These are phyloP conservation scores for Gorsachius goisagi DNA, from an alignment of 2,113 vertebrate species.

Conservation along the genomic window DNA sequence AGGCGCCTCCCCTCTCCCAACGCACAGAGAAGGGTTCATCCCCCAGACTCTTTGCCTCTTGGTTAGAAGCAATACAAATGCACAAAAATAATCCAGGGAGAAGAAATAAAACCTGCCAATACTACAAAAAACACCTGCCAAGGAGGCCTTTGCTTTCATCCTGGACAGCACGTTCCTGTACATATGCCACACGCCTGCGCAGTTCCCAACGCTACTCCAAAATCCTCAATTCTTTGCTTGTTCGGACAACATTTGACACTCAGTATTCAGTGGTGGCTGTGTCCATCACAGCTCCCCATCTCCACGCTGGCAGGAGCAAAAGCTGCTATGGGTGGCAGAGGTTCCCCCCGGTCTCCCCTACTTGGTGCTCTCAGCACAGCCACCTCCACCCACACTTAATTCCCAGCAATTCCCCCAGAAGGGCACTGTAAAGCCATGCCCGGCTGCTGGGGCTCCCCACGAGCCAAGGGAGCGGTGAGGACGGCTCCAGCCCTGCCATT, in stretches of 20 bases:
- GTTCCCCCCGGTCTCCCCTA: fast-evolving
- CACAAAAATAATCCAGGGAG: not conserved
- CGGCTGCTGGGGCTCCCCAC: not conserved
- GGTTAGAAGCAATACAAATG: not conserved
- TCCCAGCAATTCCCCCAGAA: not conserved
- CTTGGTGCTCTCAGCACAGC: fast-evolving
- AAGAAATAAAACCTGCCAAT: not conserved
- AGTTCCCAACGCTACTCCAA: not conserved
- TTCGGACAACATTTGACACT: not conserved
- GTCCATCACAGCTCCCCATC: not conserved
- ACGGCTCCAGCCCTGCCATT: not conserved
- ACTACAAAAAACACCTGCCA: not conserved
- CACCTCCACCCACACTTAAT: not conserved
- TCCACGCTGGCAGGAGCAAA: not conserved
- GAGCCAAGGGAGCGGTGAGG: fast-evolving
- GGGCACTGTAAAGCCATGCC: not conserved
- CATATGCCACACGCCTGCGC: fast-evolving
- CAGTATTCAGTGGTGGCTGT: not conserved
- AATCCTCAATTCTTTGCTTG: fast-evolving
- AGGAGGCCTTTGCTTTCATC: not conserved
- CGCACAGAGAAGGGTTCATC: not conserved
- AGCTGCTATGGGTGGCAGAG: fast-evolving
- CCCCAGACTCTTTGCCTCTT: not conserved
- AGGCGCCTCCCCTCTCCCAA: not conserved
- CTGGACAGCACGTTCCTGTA: not conserved